A percentile compares a stretch with the other conserved stretches of the same genome.
Evolutionary conservation across 2,888 invertebrate genomes (phyloP).

Genomic region (Drosophila merina): DNA sequence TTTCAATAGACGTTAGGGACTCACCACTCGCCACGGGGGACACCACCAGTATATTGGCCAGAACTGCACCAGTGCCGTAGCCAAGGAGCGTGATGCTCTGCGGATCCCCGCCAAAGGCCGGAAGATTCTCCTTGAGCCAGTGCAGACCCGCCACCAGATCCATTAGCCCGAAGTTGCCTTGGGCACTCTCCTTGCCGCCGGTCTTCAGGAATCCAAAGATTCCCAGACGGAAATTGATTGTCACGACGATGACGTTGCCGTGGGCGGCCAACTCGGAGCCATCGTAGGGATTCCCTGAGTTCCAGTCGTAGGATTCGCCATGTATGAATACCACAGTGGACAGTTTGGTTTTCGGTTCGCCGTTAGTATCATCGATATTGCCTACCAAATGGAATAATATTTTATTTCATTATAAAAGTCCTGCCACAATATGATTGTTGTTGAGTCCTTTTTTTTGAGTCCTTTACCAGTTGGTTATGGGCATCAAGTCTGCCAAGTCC

Average conservation of each 20-base stretch:
- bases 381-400: neutral
- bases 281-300: slow-evolving; percentile 98
- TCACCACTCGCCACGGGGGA: slow-evolving; percentile 97
- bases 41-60: slow-evolving; percentile 97
- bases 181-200: slow-evolving; percentile 93
- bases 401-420: neutral
- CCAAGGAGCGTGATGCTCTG: slow-evolving; percentile 96
- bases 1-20: slow-evolving; percentile 24
- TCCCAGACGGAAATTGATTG: slow-evolving; percentile 95
- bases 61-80: slow-evolving; percentile 97
- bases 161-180: slow-evolving; percentile 96
- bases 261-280: slow-evolving; percentile 97
- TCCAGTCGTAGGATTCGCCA: slow-evolving; percentile 98
- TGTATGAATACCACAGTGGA: slow-evolving; percentile 96
- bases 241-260: slow-evolving; percentile 94
- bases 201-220: slow-evolving; percentile 95
- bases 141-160: slow-evolving; percentile 97
- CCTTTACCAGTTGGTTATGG: slow-evolving; percentile 13
- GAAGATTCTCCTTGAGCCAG: slow-evolving; percentile 97
- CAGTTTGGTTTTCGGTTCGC: slow-evolving; percentile 80
- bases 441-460: too few relatives aligned
- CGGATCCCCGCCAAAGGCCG: slow-evolving; percentile 97
- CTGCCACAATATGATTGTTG: too few relatives aligned
- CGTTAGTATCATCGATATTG: slow-evolving; percentile 20
- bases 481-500: slow-evolving; percentile 91